These are phyloP conservation scores for Lordiphosa collinella DNA, from an alignment of 1,140 invertebrate species.

Conservation along the genomic window DNA sequence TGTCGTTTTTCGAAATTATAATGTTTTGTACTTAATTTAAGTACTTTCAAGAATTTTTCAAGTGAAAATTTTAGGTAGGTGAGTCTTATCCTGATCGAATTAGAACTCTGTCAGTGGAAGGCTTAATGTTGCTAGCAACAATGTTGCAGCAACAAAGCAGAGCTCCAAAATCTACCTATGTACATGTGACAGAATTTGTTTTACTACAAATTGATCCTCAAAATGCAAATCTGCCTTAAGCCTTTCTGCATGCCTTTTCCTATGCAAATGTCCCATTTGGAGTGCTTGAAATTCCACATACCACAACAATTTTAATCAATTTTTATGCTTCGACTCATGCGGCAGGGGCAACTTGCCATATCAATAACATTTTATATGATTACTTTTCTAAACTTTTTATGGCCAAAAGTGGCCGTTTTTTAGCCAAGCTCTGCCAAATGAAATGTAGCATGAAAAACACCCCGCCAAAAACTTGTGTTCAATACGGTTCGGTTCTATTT, in stretches of 20 bases:
- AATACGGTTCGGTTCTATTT: slow-evolving; percentile 19
- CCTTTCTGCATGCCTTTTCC: slow-evolving; percentile 13
- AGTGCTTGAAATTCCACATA: background rate
- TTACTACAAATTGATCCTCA: too few relatives aligned
- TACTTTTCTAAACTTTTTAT: slow-evolving; percentile 75
- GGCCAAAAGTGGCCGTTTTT: slow-evolving; percentile 23
- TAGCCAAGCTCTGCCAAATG: slow-evolving; percentile 34
- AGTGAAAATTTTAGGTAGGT: too few relatives aligned
- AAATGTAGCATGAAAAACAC: slow-evolving; percentile 63
- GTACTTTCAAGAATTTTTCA: too few relatives aligned
- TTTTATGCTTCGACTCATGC: slow-evolving; percentile 34
- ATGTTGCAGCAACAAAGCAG: too few relatives aligned
- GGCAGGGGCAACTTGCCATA: slow-evolving; percentile 47
- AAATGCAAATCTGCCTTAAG: background rate
- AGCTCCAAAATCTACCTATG: too few relatives aligned
- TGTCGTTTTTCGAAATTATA: too few relatives aligned
- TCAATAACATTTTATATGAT: slow-evolving; percentile 74
- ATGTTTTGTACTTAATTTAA: too few relatives aligned
- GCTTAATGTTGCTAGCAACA: too few relatives aligned
- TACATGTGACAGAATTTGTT: too few relatives aligned
- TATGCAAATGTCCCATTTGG: slow-evolving; percentile 27
- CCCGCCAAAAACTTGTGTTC: slow-evolving; percentile 40
- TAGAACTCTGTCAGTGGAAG: too few relatives aligned
- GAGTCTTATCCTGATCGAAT: too few relatives aligned
- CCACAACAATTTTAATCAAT: slow-evolving; percentile 58